Conservation (phyloP, 2,797 vertebrate species). For the Sebastes kiyomatsui region DNA sequence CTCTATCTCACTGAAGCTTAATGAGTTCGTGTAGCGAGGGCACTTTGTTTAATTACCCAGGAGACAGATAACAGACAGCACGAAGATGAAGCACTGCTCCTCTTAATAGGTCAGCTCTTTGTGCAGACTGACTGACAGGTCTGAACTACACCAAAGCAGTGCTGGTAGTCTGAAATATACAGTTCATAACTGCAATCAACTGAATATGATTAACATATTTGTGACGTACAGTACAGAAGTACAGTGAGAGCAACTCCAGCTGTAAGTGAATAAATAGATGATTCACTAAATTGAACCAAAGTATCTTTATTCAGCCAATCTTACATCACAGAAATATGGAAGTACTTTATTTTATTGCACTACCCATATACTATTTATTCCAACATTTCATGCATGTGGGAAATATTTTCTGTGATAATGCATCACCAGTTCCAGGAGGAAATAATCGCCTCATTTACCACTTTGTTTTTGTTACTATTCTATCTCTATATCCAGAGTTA, state of each 20-base stretch:
- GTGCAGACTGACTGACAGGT: slow-evolving; percentile 1
- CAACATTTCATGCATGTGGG: too few relatives aligned
- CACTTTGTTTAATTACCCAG: slow-evolving; percentile 80
- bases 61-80: slow-evolving; percentile 54
- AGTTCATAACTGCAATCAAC: neutral
- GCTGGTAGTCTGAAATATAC: neutral
- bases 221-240: neutral
- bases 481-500: too few relatives aligned
- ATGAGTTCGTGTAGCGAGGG: slow-evolving; percentile 56
- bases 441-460: too few relatives aligned
- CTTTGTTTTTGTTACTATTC: too few relatives aligned
- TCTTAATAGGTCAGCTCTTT: slow-evolving; percentile 54
- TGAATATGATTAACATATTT: neutral
- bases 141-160: neutral
- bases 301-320: neutral
- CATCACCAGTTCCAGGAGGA: too few relatives aligned
- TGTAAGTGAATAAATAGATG: neutral
- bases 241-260: neutral
- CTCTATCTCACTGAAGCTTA: slow-evolving; percentile 61
- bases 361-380: too few relatives aligned
- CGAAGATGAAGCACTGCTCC: slow-evolving; percentile 44
- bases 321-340: neutral
- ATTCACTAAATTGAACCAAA: neutral
- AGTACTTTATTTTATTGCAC: neutral
- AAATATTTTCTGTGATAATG: too few relatives aligned